Evolutionary conservation across 2,888 invertebrate genomes (phyloP), one percentile per base, ranked within the genome.

Genomic region (Melanotus villosus): DNA sequence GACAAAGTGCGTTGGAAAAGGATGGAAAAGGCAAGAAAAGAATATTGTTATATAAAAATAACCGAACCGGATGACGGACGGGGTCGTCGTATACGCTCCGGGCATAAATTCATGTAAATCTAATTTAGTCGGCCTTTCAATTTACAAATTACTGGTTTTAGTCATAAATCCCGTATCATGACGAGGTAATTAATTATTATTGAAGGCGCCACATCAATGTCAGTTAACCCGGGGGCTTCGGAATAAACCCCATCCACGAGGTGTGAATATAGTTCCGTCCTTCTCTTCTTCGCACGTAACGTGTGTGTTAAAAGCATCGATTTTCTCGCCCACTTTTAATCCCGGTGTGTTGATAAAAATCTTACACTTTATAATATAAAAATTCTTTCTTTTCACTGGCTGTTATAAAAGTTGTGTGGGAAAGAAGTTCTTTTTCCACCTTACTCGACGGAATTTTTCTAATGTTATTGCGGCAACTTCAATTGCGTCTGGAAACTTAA

Each of bases 401-500:
- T 21, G 54, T 63, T 54, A 63, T 62, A 41, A 43, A 63, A 41
- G 36, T 52, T 52, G 38, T n/a, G 36, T 38, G 54, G 14, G 34
- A 50, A n/a, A 36, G n/a, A n/a, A n/a, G n/a, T n/a, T n/a, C n/a
- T n/a, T n/a, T n/a, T n/a, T n/a, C n/a, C 41, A 34, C 23, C 21
- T 23, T 14, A 38, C 30, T 18, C 38, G 18, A 16, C 10, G 32
- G 52, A 71, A 74, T 73, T 75, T 76, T 75, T 75, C 73, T 56
- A 38, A 56, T 71, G 72, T 75, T 74, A 76, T 76, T 74, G 72
- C 74, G 72, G 72, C 71, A 76, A 76, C 74, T 76, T 76, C 75
- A 76, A 76, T 76, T 76, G 76, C 73, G 74, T 76, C 74, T 73
- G 65, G 64, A 70, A 76, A 76, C 73, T 73, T 73, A 71, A 74